Percentiles rank a stretch among this genome's conserved stretches.
These are phyloP conservation scores for Ommatoiulus sabulosus DNA, from an alignment of 2,888 invertebrate genomes.

Conservation along the genomic window DNA sequence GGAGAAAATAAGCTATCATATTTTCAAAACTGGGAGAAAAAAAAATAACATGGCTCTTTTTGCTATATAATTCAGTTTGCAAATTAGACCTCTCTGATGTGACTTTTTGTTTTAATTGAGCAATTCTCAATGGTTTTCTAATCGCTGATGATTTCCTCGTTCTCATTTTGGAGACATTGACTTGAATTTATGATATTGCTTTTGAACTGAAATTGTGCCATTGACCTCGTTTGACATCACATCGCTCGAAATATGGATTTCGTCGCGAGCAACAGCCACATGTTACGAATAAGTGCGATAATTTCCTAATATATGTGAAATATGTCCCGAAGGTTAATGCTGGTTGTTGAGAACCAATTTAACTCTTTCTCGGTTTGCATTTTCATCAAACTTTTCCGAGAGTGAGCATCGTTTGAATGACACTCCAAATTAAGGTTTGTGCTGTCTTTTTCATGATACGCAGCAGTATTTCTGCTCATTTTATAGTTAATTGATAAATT, in stretches of 20 bases:
- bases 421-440: neutral
- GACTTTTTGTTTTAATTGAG: no score
- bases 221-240: neutral
- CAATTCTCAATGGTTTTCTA: neutral
- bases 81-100: no score
- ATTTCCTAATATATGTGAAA: neutral
- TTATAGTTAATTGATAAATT: neutral
- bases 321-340: neutral
- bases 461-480: neutral
- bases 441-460: neutral
- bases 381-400: neutral
- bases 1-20: no score
- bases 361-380: neutral
- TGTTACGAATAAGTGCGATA: neutral
- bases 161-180: neutral
- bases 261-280: neutral
- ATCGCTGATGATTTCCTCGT: neutral
- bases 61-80: no score
- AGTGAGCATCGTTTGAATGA: neutral
- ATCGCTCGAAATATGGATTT: neutral
- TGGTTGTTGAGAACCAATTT: neutral
- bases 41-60: no score
- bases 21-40: no score
- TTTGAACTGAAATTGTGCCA: constrained; percentile 5
- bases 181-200: neutral